Conservation (phyloP, 1,140 invertebrate species). For the Periplaneta americana region DNA sequence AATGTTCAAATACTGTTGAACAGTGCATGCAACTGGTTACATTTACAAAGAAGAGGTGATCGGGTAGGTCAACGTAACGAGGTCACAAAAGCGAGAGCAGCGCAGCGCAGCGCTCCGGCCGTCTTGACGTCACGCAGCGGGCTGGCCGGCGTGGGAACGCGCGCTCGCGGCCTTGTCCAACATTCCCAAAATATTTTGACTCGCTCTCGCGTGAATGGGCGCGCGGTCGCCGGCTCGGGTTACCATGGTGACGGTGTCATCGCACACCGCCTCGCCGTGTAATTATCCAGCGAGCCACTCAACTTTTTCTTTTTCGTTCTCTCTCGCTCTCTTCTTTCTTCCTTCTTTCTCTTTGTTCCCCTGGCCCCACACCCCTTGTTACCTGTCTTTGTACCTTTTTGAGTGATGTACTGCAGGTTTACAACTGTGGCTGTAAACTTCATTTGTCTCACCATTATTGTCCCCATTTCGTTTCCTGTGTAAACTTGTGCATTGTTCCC, state of each 20-base stretch:
- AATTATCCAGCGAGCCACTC: too few species aligned
- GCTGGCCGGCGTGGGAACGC: not conserved
- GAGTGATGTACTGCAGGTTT: not conserved
- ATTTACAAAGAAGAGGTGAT: too few species aligned
- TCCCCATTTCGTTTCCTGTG: not conserved
- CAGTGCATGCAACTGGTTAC: too few species aligned
- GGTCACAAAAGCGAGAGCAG: too few species aligned
- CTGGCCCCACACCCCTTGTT: not conserved
- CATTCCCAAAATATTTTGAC: not conserved
- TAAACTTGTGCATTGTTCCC: not conserved
- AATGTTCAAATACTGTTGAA: too few species aligned
- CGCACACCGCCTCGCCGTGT: not conserved
- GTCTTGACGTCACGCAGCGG: too few species aligned
- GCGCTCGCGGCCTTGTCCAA: not conserved
- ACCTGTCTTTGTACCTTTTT: not conserved
- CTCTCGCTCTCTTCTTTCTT: not conserved
- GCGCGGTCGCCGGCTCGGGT: not conserved
- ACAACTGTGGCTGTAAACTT: too few species aligned
- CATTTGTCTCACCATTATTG: not conserved
- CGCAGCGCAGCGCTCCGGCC: too few species aligned
- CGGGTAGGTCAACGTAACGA: too few species aligned
- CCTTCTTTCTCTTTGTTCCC: not conserved
- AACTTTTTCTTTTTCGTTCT: too few species aligned
- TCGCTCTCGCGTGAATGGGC: not conserved
- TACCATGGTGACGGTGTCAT: too few species aligned